Conservation (phyloP, 1,140 invertebrate species). For the Bursaphelenchus mucronatus region DNA sequence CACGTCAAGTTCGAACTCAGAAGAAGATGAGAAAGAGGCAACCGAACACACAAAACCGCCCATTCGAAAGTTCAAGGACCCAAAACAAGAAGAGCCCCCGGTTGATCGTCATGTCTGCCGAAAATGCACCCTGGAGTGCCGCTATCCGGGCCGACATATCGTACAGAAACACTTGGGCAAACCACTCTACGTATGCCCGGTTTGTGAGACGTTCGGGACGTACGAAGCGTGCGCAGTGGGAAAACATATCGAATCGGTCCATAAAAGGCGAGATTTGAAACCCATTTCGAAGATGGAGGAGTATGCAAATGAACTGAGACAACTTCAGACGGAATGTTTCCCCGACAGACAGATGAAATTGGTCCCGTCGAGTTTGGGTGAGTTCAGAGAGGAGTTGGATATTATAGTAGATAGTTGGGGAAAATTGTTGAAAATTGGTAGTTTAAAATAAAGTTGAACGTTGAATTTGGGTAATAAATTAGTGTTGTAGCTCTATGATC, state of each 20-base stretch:
- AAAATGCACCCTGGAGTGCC: slow-evolving; percentile 27
- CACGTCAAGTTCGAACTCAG: too few relatives aligned
- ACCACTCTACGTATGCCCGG: slow-evolving; percentile 50
- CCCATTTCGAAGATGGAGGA: slow-evolving; percentile 49
- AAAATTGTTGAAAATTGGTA: too few relatives aligned
- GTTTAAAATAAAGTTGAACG: too few relatives aligned
- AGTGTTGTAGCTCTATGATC: too few relatives aligned
- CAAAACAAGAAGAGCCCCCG: too few relatives aligned
- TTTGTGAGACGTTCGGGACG: slow-evolving; percentile 47
- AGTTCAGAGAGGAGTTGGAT: too few relatives aligned
- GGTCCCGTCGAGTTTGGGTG: slow-evolving; percentile 24
- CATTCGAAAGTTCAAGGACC: too few relatives aligned
- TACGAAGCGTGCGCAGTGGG: slow-evolving; percentile 49
- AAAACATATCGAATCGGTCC: slow-evolving; percentile 5
- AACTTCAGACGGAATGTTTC: slow-evolving; percentile 50
- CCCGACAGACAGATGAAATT: slow-evolving; percentile 54
- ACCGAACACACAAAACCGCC: too few relatives aligned
- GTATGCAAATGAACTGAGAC: slow-evolving; percentile 49
- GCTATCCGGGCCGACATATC: slow-evolving; percentile 53
- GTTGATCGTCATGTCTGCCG: too few relatives aligned
- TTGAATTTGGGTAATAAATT: too few relatives aligned
- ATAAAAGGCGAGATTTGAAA: slow-evolving; percentile 3
- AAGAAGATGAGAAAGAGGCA: too few relatives aligned
- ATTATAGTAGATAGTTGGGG: too few relatives aligned
- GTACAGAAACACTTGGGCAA: slow-evolving; percentile 52